Percentiles rank a stretch among this genome's conserved stretches.
These are phyloP conservation scores for Euphydryas editha DNA, from an alignment of 2,888 invertebrate genomes.

Conservation along the genomic window DNA sequence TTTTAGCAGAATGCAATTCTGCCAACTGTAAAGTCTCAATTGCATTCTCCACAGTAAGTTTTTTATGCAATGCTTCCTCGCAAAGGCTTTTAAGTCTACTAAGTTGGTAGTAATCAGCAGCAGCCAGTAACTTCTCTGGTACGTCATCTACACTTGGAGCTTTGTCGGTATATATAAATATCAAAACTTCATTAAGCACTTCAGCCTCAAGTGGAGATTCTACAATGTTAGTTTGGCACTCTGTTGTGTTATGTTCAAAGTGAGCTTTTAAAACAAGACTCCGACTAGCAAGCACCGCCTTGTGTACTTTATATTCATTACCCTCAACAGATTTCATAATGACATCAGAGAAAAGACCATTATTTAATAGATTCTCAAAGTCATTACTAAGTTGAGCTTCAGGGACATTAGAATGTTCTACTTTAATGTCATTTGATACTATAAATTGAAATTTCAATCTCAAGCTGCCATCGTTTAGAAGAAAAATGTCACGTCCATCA, in stretches of 20 bases:
- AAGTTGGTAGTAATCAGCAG: constrained; percentile 76
- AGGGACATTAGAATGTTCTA: constrained; percentile 60
- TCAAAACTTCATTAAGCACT: constrained; percentile 68
- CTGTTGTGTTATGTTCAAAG: constrained; percentile 75
- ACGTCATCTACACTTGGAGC: constrained; percentile 73
- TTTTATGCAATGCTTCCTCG: constrained; percentile 74
- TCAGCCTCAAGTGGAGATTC: constrained; percentile 72
- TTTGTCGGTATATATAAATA: constrained; percentile 75
- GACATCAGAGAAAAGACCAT: constrained; percentile 72
- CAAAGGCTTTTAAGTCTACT: constrained; percentile 70
- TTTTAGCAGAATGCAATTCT: constrained; percentile 71
- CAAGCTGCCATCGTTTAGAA: constrained; percentile 45
- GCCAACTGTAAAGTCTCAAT: constrained; percentile 74
- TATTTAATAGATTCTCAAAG: constrained; percentile 68
- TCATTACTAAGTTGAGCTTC: constrained; percentile 70
- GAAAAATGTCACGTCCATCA: constrained; percentile 28
- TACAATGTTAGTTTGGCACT: constrained; percentile 68
- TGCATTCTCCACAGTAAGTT: constrained; percentile 74
- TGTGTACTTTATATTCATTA: constrained; percentile 71
- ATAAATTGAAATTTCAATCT: constrained; percentile 73
- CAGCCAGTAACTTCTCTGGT: constrained; percentile 72
- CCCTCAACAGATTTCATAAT: constrained; percentile 71
- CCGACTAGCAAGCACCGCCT: constrained; percentile 71
- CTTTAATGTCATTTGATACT: constrained; percentile 72
- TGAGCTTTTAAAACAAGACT: constrained; percentile 75